Conservation (phyloP, 2,797 vertebrate genomes). For the Phalloptychus januarius region DNA sequence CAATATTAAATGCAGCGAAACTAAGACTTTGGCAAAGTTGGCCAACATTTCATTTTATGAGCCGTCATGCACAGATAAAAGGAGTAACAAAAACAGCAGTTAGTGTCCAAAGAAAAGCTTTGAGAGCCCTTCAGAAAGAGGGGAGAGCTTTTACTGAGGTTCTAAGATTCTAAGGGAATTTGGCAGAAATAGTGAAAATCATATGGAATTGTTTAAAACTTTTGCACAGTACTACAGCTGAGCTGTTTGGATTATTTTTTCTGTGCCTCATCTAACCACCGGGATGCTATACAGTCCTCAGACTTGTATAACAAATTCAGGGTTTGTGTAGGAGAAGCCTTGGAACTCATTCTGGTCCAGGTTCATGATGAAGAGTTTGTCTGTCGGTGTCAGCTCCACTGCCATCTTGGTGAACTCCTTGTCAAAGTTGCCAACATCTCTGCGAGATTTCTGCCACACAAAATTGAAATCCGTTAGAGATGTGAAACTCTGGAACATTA, state of each 20-base stretch:
- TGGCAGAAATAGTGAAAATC: not conserved
- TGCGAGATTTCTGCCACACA: conserved; percentile 89
- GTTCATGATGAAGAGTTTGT: conserved; percentile 99
- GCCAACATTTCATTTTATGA: not conserved
- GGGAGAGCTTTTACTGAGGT: not conserved
- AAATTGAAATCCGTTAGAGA: conserved; percentile 5
- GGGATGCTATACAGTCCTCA: conserved; percentile 60
- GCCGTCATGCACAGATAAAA: not conserved
- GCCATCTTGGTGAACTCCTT: conserved; percentile 98
- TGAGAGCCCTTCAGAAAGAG: not conserved
- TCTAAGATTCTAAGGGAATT: not conserved
- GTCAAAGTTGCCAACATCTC: conserved; percentile 96
- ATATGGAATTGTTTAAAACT: not conserved
- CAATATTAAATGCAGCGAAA: no score
- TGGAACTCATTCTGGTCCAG: conserved; percentile 99
- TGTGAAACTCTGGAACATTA: not conserved
- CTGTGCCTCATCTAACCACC: conserved; percentile 10
- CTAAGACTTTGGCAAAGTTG: no score
- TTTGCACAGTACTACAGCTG: conserved; percentile 7
- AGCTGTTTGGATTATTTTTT: not conserved
- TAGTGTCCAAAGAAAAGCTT: not conserved
- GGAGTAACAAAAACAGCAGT: not conserved
- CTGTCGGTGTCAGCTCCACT: conserved; percentile 96
- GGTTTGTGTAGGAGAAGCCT: conserved; percentile 98
- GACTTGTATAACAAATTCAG: conserved; percentile 88